phyloP scores from a whole-genome alignment of 2,113 vertebrate genomes.

The Burhinus oedicnemus region DNA sequence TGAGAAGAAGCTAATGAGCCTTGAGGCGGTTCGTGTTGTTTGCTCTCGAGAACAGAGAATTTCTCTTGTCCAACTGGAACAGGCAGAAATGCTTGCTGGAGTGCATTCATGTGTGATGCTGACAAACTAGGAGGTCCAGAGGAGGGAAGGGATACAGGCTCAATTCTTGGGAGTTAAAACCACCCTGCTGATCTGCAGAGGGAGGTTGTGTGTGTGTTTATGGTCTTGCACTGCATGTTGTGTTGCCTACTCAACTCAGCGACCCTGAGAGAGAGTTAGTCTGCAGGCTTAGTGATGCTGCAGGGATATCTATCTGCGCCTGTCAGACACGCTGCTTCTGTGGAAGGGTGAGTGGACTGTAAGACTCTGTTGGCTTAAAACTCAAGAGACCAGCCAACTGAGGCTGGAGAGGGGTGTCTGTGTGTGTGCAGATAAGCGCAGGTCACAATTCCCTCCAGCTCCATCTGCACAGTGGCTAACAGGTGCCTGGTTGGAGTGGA shows the following conservation, averaged over 20 bases:
- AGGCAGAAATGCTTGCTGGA: slow-evolving; percentile 36
- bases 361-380: neutral
- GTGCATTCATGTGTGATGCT: neutral
- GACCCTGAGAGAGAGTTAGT: neutral
- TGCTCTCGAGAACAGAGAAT: neutral
- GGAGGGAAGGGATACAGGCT: neutral
- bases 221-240: neutral
- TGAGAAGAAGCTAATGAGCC: slow-evolving; percentile 14
- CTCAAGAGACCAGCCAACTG: neutral
- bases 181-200: neutral
- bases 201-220: neutral
- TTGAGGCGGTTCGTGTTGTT: slow-evolving; percentile 27
- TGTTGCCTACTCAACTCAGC: neutral
- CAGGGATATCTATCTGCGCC: neutral
- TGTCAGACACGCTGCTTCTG: neutral
- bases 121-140: neutral
- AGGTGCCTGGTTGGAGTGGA: neutral
- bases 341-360: neutral
- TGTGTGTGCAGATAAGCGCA: neutral
- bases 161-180: neutral
- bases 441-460: neutral
- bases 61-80: slow-evolving; percentile 9
- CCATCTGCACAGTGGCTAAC: neutral
- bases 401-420: neutral
- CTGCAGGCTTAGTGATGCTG: neutral